Evolutionary conservation across 2,888 invertebrate species (phyloP).

Genomic region (Cataglyphis cursor): DNA sequence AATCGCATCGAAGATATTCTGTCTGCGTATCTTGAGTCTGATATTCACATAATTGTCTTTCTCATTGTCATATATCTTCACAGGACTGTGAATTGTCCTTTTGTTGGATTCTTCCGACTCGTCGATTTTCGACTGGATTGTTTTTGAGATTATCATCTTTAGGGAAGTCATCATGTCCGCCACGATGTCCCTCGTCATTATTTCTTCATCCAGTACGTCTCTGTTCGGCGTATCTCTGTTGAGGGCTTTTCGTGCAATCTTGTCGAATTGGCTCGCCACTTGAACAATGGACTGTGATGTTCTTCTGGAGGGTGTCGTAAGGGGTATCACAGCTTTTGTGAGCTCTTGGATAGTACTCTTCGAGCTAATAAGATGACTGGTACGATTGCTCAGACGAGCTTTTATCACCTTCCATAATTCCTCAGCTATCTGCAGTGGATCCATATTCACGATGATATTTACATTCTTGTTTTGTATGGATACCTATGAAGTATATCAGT

Average conservation of each 20-base stretch:
- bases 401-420: conserved; percentile 75
- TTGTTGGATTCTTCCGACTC: background rate
- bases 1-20: conserved; percentile 14
- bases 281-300: conserved; percentile 57
- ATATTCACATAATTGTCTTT: conserved; percentile 35
- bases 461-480: conserved; percentile 75
- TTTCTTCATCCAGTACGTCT: conserved; percentile 66
- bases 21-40: conserved; percentile 23
- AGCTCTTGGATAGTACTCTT: conserved; percentile 22
- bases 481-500: background rate
- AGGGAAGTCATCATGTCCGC: conserved; percentile 66
- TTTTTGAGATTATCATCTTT: background rate
- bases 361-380: conserved; percentile 25
- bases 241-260: conserved; percentile 65
- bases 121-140: background rate
- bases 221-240: conserved; percentile 51
- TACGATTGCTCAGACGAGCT: conserved; percentile 57
- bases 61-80: background rate
- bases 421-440: conserved; percentile 73
- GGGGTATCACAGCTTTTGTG: conserved; percentile 63
- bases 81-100: conserved; percentile 14
- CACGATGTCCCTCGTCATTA: conserved; percentile 68
- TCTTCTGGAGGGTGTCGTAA: conserved; percentile 70
- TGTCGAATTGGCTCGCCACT: conserved; percentile 67
- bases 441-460: conserved; percentile 75